These are phyloP conservation scores for Tachysurus fulvidraco DNA, from an alignment of 2,113 vertebrate genomes.

Conservation along the genomic window DNA sequence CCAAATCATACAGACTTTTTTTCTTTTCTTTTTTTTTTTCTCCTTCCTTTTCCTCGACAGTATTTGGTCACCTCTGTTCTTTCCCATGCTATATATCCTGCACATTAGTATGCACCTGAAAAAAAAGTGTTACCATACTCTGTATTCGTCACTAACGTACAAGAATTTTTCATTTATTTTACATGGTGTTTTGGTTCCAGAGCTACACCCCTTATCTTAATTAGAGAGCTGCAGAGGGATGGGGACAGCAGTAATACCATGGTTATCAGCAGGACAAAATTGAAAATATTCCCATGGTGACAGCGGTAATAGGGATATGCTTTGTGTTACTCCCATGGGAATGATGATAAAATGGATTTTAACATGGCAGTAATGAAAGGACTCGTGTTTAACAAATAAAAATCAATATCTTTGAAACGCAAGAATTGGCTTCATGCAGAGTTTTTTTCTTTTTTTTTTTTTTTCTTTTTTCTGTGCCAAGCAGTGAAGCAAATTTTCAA, in stretches of 20 bases:
- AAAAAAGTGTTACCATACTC: no score
- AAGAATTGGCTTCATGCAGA: background rate
- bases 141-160: background rate
- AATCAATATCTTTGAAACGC: background rate
- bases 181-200: background rate
- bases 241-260: constrained; percentile 3
- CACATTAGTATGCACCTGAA: background rate
- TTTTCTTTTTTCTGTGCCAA: background rate
- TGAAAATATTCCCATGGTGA: constrained; percentile 16
- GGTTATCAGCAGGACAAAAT: constrained; percentile 6
- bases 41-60: no score
- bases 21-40: no score
- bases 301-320: constrained; percentile 4
- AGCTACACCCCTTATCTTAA: constrained; percentile 32
- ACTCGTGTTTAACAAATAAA: constrained; percentile 4
- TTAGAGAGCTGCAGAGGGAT: constrained; percentile 12
- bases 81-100: no score
- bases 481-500: background rate
- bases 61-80: background rate
- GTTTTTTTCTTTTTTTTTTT: background rate
- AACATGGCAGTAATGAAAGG: constrained; percentile 15
- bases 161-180: background rate
- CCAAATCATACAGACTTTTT: background rate
- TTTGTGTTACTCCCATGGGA: background rate
- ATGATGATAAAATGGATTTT: constrained; percentile 21